These are phyloP conservation scores for Aleiodes alternator DNA, from an alignment of 2,888 invertebrate species.

Conservation along the genomic window DNA sequence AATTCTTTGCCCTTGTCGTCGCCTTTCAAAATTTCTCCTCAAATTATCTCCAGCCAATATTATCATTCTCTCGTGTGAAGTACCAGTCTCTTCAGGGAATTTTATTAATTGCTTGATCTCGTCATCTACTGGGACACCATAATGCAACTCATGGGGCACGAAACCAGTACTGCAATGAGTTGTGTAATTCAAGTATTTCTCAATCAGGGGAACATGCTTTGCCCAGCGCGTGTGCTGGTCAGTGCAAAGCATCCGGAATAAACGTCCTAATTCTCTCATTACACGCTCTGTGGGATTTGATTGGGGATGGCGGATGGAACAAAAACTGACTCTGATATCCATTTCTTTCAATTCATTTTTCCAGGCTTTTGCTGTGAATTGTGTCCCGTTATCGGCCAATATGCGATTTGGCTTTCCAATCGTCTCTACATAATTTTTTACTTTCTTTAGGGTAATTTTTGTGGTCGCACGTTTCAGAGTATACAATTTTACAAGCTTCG, in stretches of 20 bases:
- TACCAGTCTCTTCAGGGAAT: background rate
- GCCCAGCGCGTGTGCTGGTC: slow-evolving; percentile 24
- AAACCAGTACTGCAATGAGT: slow-evolving; percentile 31
- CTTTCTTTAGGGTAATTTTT: background rate
- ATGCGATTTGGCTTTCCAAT: slow-evolving; percentile 13
- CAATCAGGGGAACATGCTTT: slow-evolving; percentile 4
- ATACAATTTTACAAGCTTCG: slow-evolving; percentile 31
- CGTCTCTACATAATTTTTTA: slow-evolving; percentile 13
- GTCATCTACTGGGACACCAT: background rate
- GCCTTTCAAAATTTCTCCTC: background rate
- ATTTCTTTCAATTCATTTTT: background rate
- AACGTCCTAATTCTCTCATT: slow-evolving; percentile 28
- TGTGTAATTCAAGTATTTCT: slow-evolving; percentile 30
- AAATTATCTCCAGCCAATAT: background rate
- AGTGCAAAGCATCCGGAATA: slow-evolving; percentile 25
- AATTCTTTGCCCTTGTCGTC: background rate
- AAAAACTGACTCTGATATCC: slow-evolving; percentile 11
- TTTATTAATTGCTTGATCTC: background rate
- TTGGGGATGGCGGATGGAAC: slow-evolving; percentile 27
- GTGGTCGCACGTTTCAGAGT: slow-evolving; percentile 30
- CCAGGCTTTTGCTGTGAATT: slow-evolving; percentile 39
- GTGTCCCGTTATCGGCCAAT: slow-evolving; percentile 29
- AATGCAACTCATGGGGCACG: slow-evolving; percentile 31
- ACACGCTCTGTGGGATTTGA: slow-evolving; percentile 39
- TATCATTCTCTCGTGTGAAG: background rate